Base-by-base conservation (phyloP, 2,797 vertebrate genomes). In the Acrossocheilus wenchowensis region DNA sequence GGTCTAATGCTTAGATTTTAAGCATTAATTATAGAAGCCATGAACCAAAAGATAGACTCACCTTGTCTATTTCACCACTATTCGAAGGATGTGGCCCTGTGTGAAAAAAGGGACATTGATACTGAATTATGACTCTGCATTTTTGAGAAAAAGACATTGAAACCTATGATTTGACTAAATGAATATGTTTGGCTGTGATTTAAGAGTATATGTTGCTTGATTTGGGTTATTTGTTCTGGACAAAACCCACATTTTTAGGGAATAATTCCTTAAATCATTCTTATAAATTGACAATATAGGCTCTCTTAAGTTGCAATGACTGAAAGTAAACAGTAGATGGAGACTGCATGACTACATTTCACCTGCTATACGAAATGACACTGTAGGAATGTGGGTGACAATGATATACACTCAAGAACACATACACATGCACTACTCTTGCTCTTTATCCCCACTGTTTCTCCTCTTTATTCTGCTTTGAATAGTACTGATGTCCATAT, bases 41-140 rank as follows among this genome's bases (percentile, higher is more conserved):
- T 39, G 87, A 39, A 89, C 57, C 9, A 74, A 68, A 86, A 83
- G 34, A 52, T 43, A 78, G 90, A 94, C 94, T 95, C 92, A 96
- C 96, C 94, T 95, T 95, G 90, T 96, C 96, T 92, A 94, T 94
- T 89, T 96, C 95, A 84, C 92, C 93, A 82, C 92, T 91, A 88
- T 94, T 93, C 86, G 95, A 93, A 41, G 94, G 94, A 93, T 94
- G 91, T 17, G 94, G 91, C 93, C 94, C 96, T 96, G 93, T 52
- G 87, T 90, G 91, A 88, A 88, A 89, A 90, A 3, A 90, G 90
- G 83, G 92, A 62, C 85, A 91, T 77, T 23, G 68, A 84, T 36
- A 57, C 15, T 43, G 52, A 74, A 48, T 54, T 62, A 88, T 89
- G 50, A 93, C 88, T 91, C 81, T 80, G 78, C 86, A 82, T 66